phyloP scores from a whole-genome alignment of 2,113 vertebrate species.

The Notothenia rossii region DNA sequence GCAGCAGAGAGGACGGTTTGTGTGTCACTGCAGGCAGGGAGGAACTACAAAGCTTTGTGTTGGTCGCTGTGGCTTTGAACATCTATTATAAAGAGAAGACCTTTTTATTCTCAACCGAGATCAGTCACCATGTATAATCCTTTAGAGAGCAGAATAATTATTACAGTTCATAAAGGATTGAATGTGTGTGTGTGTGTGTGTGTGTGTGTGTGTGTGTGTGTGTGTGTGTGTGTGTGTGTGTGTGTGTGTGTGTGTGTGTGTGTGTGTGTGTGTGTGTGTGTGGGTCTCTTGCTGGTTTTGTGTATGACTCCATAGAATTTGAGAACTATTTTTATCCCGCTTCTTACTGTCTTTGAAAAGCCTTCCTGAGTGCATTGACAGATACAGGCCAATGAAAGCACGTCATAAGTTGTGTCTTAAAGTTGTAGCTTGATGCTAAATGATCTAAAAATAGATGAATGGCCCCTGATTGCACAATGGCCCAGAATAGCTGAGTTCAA shows the following conservation, averaged over 20 bases:
- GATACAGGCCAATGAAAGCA: not conserved
- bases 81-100: constrained; percentile 32
- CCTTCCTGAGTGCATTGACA: too few species aligned
- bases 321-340: not conserved
- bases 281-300: not conserved
- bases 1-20: not conserved
- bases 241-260: too few species aligned
- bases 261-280: too few species aligned
- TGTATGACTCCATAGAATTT: not conserved
- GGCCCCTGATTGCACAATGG: constrained; percentile 51
- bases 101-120: constrained; percentile 16
- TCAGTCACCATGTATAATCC: constrained; percentile 33
- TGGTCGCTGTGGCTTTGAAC: constrained; percentile 39
- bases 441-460: constrained; percentile 41
- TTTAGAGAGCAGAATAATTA: constrained; percentile 43
- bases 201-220: too few species aligned
- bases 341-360: not conserved
- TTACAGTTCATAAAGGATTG: constrained; percentile 38
- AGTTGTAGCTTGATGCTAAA: constrained; percentile 27
- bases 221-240: too few species aligned
- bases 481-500: constrained; percentile 31
- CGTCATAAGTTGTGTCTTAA: not conserved
- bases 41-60: constrained; percentile 15
- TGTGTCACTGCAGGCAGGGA: not conserved
- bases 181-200: not conserved